These are phyloP conservation scores for Macrotus californicus DNA, from an alignment of 2,113 vertebrate genomes.

Conservation along the genomic window DNA sequence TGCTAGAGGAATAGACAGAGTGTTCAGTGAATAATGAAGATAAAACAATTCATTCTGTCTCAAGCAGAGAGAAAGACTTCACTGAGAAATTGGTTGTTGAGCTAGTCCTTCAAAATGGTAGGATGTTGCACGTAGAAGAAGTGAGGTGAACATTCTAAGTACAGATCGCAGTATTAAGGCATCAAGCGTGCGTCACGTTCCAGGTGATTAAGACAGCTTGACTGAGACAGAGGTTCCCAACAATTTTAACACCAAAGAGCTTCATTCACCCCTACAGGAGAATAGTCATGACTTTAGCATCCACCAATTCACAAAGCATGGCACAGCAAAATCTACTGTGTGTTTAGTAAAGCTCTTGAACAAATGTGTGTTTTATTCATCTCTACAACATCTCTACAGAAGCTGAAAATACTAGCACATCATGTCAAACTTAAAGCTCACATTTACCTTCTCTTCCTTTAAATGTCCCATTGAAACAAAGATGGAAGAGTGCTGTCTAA, in stretches of 20 bases:
- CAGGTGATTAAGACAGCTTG: background rate
- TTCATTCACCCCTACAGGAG: background rate
- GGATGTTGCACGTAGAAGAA: background rate
- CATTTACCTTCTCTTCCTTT: background rate
- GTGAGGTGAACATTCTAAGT: background rate
- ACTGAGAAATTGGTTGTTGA: background rate
- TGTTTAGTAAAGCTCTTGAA: background rate
- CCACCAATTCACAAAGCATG: background rate
- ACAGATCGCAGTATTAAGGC: background rate
- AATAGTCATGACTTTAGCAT: background rate
- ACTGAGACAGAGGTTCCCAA: background rate
- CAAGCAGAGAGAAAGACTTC: background rate
- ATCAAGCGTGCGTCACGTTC: background rate
- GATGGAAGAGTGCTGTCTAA: background rate
- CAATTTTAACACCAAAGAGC: background rate
- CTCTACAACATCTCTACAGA: background rate
- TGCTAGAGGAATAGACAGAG: background rate
- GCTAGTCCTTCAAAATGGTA: background rate
- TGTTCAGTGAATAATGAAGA: background rate
- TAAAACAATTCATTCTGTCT: background rate
- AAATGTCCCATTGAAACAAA: background rate
- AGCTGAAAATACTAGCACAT: background rate
- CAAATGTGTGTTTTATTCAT: background rate
- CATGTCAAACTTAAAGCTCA: background rate
- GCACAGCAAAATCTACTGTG: background rate